Evolutionary conservation across 2,113 vertebrate genomes (phyloP).

Genomic region (Platysternon megacephalum): DNA sequence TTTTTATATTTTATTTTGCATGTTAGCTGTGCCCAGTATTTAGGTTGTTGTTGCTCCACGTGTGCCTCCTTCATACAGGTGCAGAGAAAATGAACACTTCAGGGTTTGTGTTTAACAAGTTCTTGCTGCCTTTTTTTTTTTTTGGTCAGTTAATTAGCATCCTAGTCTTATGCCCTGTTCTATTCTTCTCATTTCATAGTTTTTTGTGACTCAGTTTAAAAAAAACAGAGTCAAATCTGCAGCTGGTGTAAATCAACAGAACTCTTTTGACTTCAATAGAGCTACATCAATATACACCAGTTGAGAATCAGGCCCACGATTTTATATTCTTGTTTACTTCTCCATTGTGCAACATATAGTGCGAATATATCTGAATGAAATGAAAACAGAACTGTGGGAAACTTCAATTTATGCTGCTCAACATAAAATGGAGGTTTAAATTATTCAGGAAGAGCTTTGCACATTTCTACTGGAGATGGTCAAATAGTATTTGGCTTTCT

Average conservation of each 20-base stretch:
- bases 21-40: accelerated
- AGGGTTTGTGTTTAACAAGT: neutral
- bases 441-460: neutral
- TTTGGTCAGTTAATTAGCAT: neutral
- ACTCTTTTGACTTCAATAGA: neutral
- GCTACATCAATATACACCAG: neutral
- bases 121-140: neutral
- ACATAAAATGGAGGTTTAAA: neutral
- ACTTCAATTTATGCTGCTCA: neutral
- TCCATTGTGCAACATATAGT: neutral
- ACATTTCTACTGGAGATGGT: neutral
- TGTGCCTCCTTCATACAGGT: neutral
- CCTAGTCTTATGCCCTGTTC: neutral
- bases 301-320: accelerated
- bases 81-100: neutral
- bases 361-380: neutral
- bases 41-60: neutral
- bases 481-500: neutral
- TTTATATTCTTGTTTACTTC: neutral
- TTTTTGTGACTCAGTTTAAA: neutral
- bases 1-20: neutral
- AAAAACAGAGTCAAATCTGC: neutral
- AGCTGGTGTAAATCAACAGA: neutral
- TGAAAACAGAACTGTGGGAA: neutral
- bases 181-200: neutral